A percentile compares a stretch with the other conserved stretches of the same genome.
Conservation (phyloP, 2,888 invertebrate species). For the Aspidiotus destructor region DNA sequence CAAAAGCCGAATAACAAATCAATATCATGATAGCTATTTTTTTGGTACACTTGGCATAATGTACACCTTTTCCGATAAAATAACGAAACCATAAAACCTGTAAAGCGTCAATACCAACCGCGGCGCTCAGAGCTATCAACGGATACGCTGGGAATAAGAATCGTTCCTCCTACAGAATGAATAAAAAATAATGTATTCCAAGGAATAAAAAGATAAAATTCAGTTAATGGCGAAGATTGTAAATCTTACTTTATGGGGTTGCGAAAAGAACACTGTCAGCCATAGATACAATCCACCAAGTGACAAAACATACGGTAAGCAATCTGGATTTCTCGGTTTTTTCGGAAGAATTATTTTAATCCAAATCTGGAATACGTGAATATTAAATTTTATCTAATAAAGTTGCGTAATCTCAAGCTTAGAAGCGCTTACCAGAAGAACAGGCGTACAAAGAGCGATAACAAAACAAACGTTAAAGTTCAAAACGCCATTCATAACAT, state of each 20-base stretch:
- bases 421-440: conserved; percentile 45
- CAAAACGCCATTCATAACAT: conserved; percentile 83
- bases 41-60: conserved; percentile 58
- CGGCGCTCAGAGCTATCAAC: conserved; percentile 71
- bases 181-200: background rate
- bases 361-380: conserved; percentile 47
- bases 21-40: conserved; percentile 6
- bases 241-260: conserved; percentile 75
- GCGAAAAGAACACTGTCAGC: conserved; percentile 76
- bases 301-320: conserved; percentile 54
- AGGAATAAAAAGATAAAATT: background rate
- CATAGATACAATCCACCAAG: conserved; percentile 74
- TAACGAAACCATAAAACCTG: conserved; percentile 62
- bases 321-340: conserved; percentile 57
- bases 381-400: background rate
- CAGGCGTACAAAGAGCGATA: conserved; percentile 48
- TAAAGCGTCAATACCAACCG: conserved; percentile 63
- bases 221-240: background rate
- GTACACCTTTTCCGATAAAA: conserved; percentile 43
- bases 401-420: background rate
- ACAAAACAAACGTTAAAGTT: conserved; percentile 86
- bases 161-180: conserved; percentile 53
- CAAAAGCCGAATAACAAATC: conserved; percentile 6
- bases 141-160: conserved; percentile 95
- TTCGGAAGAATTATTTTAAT: conserved; percentile 57